A percentile compares a stretch with the other conserved stretches of the same genome.
Conservation (phyloP, 23 tunicate genomes). For the Trididemnum nubilum region DNA sequence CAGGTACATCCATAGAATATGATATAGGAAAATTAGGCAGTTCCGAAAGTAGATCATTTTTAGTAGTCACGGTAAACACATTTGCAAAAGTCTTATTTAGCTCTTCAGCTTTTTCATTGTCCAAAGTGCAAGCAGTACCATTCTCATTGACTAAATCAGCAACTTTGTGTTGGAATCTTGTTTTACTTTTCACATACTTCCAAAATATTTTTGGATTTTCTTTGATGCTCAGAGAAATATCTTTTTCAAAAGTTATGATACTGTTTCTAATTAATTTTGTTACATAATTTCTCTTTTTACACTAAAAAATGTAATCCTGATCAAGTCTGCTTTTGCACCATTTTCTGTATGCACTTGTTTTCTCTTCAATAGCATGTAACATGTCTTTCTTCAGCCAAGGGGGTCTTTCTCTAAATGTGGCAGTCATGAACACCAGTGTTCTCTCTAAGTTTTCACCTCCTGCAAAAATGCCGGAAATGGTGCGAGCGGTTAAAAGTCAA, state of each 20-base stretch:
- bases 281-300: not conserved
- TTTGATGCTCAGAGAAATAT: not conserved
- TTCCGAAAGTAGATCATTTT: not conserved
- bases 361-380: not conserved
- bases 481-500: too few species aligned
- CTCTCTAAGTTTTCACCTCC: too few species aligned
- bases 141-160: not conserved
- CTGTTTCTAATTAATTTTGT: not conserved
- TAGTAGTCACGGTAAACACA: not conserved
- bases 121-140: not conserved
- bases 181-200: not conserved
- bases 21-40: not conserved
- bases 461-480: too few species aligned
- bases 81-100: not conserved
- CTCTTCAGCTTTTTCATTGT: not conserved
- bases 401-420: not conserved
- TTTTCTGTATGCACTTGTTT: not conserved
- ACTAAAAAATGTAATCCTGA: not conserved
- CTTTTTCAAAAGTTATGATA: not conserved
- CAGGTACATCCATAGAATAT: not conserved
- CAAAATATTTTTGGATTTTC: not conserved
- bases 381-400: not conserved
- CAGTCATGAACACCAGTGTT: too few species aligned
- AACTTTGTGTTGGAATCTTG: not conserved
- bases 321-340: not conserved